A percentile compares a stretch with the other conserved stretches of the same genome.
These are phyloP conservation scores for Emesis furor DNA, from an alignment of 2,888 invertebrate species.

Conservation along the genomic window DNA sequence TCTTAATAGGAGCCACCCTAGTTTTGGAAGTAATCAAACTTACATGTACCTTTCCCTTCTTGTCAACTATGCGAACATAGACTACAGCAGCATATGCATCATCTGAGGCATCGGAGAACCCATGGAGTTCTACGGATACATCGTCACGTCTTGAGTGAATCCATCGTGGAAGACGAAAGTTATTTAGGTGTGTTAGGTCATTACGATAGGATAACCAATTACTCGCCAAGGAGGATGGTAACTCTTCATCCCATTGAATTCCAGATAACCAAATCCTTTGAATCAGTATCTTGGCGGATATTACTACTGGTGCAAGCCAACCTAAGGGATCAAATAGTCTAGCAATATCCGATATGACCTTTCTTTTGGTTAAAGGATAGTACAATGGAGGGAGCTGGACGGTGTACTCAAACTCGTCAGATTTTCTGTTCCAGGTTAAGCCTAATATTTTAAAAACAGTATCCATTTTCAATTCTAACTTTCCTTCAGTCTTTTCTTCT, in stretches of 20 bases:
- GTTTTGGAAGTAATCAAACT: not conserved
- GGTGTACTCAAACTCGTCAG: slow-evolving; percentile 72
- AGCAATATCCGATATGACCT: slow-evolving; percentile 75
- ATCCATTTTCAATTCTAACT: slow-evolving; percentile 60
- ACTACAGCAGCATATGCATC: slow-evolving; percentile 64
- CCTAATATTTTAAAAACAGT: slow-evolving; percentile 72
- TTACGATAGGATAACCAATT: slow-evolving; percentile 44
- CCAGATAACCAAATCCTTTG: slow-evolving; percentile 77
- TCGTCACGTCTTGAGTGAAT: slow-evolving; percentile 16
- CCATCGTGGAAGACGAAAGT: slow-evolving; percentile 49
- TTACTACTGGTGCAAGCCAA: slow-evolving; percentile 75
- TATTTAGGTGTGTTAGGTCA: slow-evolving; percentile 23
- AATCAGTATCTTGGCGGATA: slow-evolving; percentile 73
- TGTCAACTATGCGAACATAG: slow-evolving; percentile 45
- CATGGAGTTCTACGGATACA: slow-evolving; percentile 56
- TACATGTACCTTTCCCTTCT: not conserved
- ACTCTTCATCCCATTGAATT: slow-evolving; percentile 74
- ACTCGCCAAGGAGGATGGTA: slow-evolving; percentile 37
- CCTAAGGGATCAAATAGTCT: slow-evolving; percentile 77
- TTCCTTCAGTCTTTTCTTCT: not conserved
- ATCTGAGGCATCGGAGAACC: slow-evolving; percentile 64
- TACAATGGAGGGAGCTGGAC: slow-evolving; percentile 58
- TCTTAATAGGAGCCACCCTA: slow-evolving; percentile 4
- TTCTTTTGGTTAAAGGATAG: slow-evolving; percentile 75
- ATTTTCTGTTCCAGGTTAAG: slow-evolving; percentile 73